These are phyloP conservation scores for Phodopus roborovskii DNA, from an alignment of 2,113 vertebrate species.

Conservation along the genomic window DNA sequence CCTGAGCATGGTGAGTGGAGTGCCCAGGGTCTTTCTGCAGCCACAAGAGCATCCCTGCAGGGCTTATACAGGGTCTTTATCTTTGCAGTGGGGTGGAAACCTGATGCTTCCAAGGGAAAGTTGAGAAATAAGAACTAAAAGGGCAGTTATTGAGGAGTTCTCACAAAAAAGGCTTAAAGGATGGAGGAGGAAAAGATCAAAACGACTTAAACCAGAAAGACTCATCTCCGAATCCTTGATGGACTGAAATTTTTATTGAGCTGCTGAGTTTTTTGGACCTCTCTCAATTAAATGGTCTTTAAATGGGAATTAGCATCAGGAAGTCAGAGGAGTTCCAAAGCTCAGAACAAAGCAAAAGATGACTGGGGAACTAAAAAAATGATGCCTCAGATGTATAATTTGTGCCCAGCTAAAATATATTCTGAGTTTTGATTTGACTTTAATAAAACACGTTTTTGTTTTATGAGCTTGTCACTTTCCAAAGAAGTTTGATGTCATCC, in stretches of 20 bases:
- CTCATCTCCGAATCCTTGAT: constrained; percentile 28
- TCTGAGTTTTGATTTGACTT: constrained; percentile 59
- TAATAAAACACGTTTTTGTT: neutral
- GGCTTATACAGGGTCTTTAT: neutral
- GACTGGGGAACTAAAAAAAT: constrained; percentile 1
- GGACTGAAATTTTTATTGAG: constrained; percentile 31
- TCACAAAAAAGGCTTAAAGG: constrained; percentile 63
- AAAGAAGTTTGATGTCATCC: constrained; percentile 8
- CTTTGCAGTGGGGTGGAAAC: neutral
- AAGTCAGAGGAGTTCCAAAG: neutral
- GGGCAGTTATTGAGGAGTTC: constrained; percentile 39
- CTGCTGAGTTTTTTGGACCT: constrained; percentile 7
- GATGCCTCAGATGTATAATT: neutral
- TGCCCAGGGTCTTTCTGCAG: neutral
- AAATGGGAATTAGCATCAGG: constrained; percentile 49
- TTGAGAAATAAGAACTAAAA: constrained; percentile 53
- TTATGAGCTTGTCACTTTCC: constrained; percentile 21
- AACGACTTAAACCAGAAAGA: constrained; percentile 49
- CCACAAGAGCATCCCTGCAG: accelerated
- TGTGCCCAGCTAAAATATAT: constrained; percentile 19
- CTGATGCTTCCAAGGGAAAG: constrained; percentile 62
- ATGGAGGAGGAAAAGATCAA: constrained; percentile 45
- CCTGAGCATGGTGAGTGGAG: accelerated
- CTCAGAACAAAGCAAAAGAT: neutral
- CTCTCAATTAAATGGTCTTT: constrained; percentile 56